Percentiles rank a stretch among this genome's conserved stretches.
These are phyloP conservation scores for Catharus fuscescens DNA, from an alignment of 2,113 vertebrate species.

Conservation along the genomic window DNA sequence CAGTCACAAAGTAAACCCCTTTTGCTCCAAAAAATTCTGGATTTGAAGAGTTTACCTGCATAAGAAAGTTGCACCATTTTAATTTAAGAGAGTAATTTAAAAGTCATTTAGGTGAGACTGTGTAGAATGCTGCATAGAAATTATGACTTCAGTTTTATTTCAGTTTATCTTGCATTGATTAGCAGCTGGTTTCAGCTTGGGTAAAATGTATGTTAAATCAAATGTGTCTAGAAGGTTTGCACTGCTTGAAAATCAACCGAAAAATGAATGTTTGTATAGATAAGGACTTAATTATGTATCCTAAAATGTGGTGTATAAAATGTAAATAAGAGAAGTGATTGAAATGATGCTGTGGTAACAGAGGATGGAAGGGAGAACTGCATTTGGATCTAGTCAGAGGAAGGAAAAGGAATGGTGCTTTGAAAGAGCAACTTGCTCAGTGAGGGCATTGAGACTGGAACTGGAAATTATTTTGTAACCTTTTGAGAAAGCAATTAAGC, in stretches of 20 bases:
- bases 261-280: slow-evolving; percentile 58
- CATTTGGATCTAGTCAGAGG: neutral
- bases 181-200: slow-evolving; percentile 48
- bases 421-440: neutral
- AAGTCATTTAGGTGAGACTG: slow-evolving; percentile 21
- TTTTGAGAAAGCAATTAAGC: slow-evolving; percentile 40
- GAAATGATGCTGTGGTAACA: neutral
- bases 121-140: slow-evolving; percentile 4
- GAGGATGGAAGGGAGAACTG: neutral
- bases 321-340: slow-evolving; percentile 32
- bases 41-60: neutral
- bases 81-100: slow-evolving; percentile 33
- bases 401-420: neutral
- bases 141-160: slow-evolving; percentile 39
- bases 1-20: neutral
- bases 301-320: slow-evolving; percentile 25
- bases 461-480: neutral
- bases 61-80: neutral
- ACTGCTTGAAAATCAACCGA: slow-evolving; percentile 46
- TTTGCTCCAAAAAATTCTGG: neutral
- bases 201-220: slow-evolving; percentile 43
- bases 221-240: slow-evolving; percentile 42
- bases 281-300: slow-evolving; percentile 46
- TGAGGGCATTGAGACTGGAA: neutral
- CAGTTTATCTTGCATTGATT: slow-evolving; percentile 47